Conservation (phyloP, 2,797 vertebrate genomes). For the Chaunax sp. region DNA sequence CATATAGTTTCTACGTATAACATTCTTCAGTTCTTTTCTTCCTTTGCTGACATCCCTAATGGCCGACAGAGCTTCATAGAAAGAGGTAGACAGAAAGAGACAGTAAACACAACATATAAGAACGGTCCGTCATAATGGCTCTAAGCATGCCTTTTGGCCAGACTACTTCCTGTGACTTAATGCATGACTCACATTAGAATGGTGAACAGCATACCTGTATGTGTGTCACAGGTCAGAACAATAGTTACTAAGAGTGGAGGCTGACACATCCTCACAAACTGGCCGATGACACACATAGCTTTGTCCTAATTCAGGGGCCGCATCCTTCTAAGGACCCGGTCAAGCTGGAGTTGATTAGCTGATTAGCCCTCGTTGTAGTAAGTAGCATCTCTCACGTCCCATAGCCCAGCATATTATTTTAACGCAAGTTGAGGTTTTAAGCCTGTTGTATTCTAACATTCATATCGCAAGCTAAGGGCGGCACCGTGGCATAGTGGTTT, state of each 20-base stretch:
- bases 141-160: conserved; percentile 67
- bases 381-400: too few relatives aligned
- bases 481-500: too few relatives aligned
- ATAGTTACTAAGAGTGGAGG: background rate
- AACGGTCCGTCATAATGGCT: conserved; percentile 63
- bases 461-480: too few relatives aligned
- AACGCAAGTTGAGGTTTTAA: too few relatives aligned
- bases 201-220: conserved; percentile 19
- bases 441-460: too few relatives aligned
- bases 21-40: too few relatives aligned
- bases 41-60: background rate
- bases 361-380: too few relatives aligned
- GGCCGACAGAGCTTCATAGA: background rate
- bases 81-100: conserved; percentile 1
- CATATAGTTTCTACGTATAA: too few relatives aligned
- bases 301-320: too few relatives aligned
- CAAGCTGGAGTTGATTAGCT: too few relatives aligned
- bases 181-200: conserved; percentile 69
- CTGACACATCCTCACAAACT: background rate
- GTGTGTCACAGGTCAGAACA: background rate
- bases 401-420: too few relatives aligned
- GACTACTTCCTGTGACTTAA: conserved; percentile 72
- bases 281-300: conserved; percentile 3
- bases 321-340: too few relatives aligned
- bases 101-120: conserved; percentile 11